Evolutionary conservation across 2,888 invertebrate species (phyloP), one percentile per base, ranked within the genome.

Genomic region (Octonoba sinensis): DNA sequence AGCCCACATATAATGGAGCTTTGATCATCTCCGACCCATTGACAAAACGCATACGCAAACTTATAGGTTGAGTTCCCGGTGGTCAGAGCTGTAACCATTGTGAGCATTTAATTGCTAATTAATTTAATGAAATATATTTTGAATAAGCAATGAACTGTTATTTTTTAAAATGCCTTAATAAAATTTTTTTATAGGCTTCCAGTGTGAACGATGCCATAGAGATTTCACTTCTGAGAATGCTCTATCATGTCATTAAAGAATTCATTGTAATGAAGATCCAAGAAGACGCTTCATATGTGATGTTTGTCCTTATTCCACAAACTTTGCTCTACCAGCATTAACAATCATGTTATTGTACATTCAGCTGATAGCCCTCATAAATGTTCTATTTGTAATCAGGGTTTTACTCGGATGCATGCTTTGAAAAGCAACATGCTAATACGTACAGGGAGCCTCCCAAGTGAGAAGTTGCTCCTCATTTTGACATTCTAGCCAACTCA

Each of bases 151-250:
- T 54, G 4, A 11, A 47, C 12, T 54, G 2, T 51, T 51, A 2
- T 20, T 54, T 54, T 24, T 59, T 16, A 1, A 15, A n/a, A 62
- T 62, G 4, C 36, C 18, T 27, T 49, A 18, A 47, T 24, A 47
- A 46, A 13, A 18, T 46, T 24, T 18, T 24, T 47, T 70, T 59
- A 36, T 16, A 72, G 71, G 71, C 12, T 72, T 62, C 36, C 60
- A 72, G 16, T 51, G 71, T 49, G 51, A 72, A 4, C 11, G 46
- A 24, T 74, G 64, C 13, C 64, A 74, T 44, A 8, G 24, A 65
- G 22, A 65, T 64, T 44, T 65, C 15, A 65, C 57, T 46, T 57
- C 57, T 57, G 18, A 18, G n/a, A 15, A 44, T 24, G 66, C 66
- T 15, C 57, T 57, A 16, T 11, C 0, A 24, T 46, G 47, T 11